These are phyloP conservation scores for Neosilurus mollespiculum DNA, from an alignment of 2,797 vertebrate species.

Conservation along the genomic window DNA sequence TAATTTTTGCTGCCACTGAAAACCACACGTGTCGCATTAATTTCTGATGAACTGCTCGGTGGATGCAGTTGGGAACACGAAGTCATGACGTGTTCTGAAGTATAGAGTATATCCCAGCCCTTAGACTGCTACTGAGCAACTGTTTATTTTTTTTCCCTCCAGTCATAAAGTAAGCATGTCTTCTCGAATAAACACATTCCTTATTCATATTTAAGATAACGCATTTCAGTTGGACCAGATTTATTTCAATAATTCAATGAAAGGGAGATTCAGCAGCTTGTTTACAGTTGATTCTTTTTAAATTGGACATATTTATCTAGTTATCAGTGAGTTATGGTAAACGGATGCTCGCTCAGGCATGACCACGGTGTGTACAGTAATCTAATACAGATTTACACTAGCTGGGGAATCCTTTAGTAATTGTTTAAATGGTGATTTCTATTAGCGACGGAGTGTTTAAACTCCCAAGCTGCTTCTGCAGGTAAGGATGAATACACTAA, in stretches of 20 bases:
- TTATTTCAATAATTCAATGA: neutral
- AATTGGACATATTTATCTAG: slow-evolving; percentile 4
- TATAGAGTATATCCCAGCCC: too few relatives aligned
- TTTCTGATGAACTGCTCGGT: too few relatives aligned
- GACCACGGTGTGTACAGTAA: neutral
- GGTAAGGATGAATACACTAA: neutral
- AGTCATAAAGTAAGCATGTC: neutral
- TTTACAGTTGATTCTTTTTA: neutral
- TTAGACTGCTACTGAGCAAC: neutral
- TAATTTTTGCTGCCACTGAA: too few relatives aligned
- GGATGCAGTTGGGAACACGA: too few relatives aligned
- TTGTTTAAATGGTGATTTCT: neutral
- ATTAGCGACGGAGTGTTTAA: neutral
- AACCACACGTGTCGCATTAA: too few relatives aligned
- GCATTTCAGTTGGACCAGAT: neutral
- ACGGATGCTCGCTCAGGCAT: neutral
- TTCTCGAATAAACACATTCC: neutral
- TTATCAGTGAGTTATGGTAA: slow-evolving; percentile 8
- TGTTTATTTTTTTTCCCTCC: neutral
- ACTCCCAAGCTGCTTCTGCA: neutral
- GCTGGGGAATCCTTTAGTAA: neutral
- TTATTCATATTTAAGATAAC: slow-evolving; percentile 4
- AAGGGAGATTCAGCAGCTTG: neutral
- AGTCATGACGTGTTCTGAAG: too few relatives aligned
- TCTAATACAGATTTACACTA: slow-evolving; percentile 9